Evolutionary conservation across 2,113 vertebrate species (phyloP), one percentile per base, ranked within the genome.

Genomic region (Cyphomyrus discorhynchus): DNA sequence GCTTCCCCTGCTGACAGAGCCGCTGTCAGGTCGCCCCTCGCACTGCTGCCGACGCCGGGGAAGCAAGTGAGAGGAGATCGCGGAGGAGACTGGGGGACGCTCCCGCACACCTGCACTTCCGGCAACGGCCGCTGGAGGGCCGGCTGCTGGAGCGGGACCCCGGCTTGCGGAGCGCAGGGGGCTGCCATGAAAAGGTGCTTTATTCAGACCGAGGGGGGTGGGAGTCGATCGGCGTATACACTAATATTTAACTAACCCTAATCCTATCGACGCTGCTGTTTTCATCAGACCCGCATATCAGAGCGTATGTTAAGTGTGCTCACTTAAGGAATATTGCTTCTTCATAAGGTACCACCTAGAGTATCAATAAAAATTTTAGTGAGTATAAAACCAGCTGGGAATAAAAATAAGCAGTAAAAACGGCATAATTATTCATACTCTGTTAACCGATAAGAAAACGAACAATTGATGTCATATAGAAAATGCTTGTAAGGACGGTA

Each of bases 51-150:
- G 92, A 94, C 92, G 92, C 91, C 91, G 90, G 91, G 89, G 90
- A 84, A 83, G 90, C 42, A 19, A 35, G 92, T 84, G 88, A 66
- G 90, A 89, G 77, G 50, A 89, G 80, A 62, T 27, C 13, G 11
- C 19, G 46, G 88, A 89, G 91, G 31, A 84, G 85, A 21, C 45
- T 3, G 82, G 45, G 45, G 82, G 58, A 83, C 49, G 92, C 89
- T 88, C 89, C 53, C 52, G 58, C 89, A 89, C 93, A 95, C 94
- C 95, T 97, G 97, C 96, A 95, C 94, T 97, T 96, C 97, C 90
- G 92, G 85, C 88, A 93, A 91, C 91, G 91, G 92, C 97, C 97
- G 94, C 97, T 96, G 95, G 97, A 95, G 96, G 97, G 97, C 97
- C 95, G 92, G 93, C 92, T 24, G 91, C 89, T 86, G 89, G 92